Base-by-base conservation (phyloP, 2,113 vertebrate genomes). In the Gallinago media region DNA sequence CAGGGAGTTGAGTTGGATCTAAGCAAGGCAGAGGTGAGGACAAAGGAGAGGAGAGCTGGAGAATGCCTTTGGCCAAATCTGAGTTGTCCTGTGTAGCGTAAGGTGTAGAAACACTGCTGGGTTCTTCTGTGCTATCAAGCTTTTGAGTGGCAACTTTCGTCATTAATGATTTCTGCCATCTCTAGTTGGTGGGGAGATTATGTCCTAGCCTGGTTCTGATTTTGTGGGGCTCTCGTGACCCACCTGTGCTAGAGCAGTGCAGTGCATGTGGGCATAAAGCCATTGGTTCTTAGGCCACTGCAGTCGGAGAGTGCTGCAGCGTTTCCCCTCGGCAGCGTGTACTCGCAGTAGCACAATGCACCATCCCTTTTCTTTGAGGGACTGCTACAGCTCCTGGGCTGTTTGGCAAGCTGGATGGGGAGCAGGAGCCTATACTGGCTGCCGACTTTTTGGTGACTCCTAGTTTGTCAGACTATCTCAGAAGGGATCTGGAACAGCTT, bases 271-370 rank as follows among this genome's bases (percentile, higher is more conserved):
- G 55, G 80, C 86, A 63, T 22, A n/a, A 73, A 90, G 86, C 83
- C 49, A 44, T 26, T 20, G 75, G 72, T 72, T 76, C 42, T 79
- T 29, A 18, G 82, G 67, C 36, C 38, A 5, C 75, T 58, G 90
- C 78, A 83, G 63, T 50, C 44, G 8, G 12, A 2, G 68, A 71
- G 49, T 8, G 65, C 78, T 91, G 89, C 89, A 76, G 91, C n/a
- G 8, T 46, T 91, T 56, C 44, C n/a, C 56, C 31, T 47, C 1
- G 0, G 85, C 89, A 62, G n/a, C 2, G 6, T 0, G 3, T 22
- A 3, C 85, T 63, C 2, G 4, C 27, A 70, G 87, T 22, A 65
- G 81, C 66, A 78, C 63, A 73, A 26, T 3, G 82, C 78, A n/a
- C 76, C 63, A 18, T 36, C 87, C 12, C 93, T 52, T 36, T 8